phyloP scores from a whole-genome alignment of 2,888 invertebrate genomes.

The Hirtodrosophila trivittata region DNA sequence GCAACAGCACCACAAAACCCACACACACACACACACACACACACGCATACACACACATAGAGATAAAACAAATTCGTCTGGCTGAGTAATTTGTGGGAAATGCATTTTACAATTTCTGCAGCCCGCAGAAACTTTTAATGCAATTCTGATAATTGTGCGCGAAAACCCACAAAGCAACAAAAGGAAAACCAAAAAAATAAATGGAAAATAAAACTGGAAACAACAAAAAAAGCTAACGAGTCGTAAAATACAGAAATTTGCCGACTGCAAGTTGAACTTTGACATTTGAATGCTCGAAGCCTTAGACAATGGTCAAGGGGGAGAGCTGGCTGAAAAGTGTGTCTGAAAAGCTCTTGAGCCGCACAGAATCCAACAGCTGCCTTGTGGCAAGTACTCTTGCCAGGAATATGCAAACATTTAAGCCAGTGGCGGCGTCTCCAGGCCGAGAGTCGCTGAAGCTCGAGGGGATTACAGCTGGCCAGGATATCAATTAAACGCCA shows the following conservation, averaged over 20 bases:
- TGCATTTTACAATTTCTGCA: conserved; percentile 21
- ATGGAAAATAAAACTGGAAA: conserved; percentile 1
- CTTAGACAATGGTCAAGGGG: too few relatives aligned
- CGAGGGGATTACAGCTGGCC: neutral
- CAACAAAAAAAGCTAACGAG: conserved; percentile 5
- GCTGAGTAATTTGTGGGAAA: conserved; percentile 55
- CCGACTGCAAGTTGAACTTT: conserved; percentile 22
- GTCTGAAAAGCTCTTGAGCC: conserved; percentile 3
- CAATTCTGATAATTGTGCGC: conserved; percentile 56
- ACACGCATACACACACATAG: too few relatives aligned
- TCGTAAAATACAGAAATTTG: conserved; percentile 3
- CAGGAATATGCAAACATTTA: neutral
- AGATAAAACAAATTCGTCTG: conserved; percentile 40
- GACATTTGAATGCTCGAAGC: conserved; percentile 5
- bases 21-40: neutral
- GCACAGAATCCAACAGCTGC: neutral
- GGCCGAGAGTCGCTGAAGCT: neutral
- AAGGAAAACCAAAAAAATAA: neutral
- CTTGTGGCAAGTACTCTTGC: conserved; percentile 12
- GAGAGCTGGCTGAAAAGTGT: too few relatives aligned
- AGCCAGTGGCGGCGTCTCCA: neutral
- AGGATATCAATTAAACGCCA: neutral
- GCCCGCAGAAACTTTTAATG: conserved; percentile 61
- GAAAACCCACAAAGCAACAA: neutral
- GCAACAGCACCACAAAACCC: conserved; percentile 29